Percentiles rank a stretch among this genome's conserved stretches.
Evolutionary conservation across 2,797 vertebrate species (phyloP).

Genomic region (Parauchenoglanis punctatus): DNA sequence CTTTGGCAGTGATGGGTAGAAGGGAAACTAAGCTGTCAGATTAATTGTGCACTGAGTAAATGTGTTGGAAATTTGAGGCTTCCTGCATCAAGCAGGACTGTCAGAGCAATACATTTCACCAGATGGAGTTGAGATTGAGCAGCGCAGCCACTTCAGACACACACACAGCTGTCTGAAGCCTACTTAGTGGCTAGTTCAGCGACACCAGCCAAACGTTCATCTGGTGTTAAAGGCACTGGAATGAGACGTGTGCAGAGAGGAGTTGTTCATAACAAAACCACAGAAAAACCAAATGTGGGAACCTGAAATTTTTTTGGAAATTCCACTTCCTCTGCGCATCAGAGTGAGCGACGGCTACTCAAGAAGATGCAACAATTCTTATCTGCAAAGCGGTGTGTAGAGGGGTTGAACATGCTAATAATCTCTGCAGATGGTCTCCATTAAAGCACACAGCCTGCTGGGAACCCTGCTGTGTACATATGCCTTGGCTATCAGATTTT

Average conservation of each 20-base stretch:
- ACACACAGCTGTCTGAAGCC: slow-evolving; percentile 4
- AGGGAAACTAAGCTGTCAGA: slow-evolving; percentile 60
- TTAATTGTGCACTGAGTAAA: slow-evolving; percentile 65
- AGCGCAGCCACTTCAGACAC: background rate
- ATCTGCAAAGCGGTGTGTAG: slow-evolving; percentile 45
- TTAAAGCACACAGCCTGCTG: slow-evolving; percentile 61
- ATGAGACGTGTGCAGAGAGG: slow-evolving; percentile 61
- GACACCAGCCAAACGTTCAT: slow-evolving; percentile 43
- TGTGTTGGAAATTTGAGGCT: slow-evolving; percentile 57
- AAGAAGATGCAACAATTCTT: slow-evolving; percentile 52
- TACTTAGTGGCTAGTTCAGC: slow-evolving; percentile 37
- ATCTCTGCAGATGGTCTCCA: slow-evolving; percentile 63
- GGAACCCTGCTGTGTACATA: slow-evolving; percentile 55
- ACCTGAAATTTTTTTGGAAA: slow-evolving; percentile 59
- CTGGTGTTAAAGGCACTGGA: slow-evolving; percentile 62
- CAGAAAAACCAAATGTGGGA: slow-evolving; percentile 59
- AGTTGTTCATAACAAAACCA: slow-evolving; percentile 3
- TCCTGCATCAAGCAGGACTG: slow-evolving; percentile 54
- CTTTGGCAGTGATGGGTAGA: slow-evolving; percentile 51
- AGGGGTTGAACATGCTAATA: slow-evolving; percentile 52
- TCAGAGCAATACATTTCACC: slow-evolving; percentile 51
- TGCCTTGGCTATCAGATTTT: slow-evolving; percentile 45
- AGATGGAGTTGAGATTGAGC: slow-evolving; percentile 39
- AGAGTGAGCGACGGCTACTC: slow-evolving; percentile 52
- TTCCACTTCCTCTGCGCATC: slow-evolving; percentile 60